Evolutionary conservation across 2,888 invertebrate species (phyloP), one percentile per base, ranked within the genome.

Genomic region (Shargacucullia verbasci): DNA sequence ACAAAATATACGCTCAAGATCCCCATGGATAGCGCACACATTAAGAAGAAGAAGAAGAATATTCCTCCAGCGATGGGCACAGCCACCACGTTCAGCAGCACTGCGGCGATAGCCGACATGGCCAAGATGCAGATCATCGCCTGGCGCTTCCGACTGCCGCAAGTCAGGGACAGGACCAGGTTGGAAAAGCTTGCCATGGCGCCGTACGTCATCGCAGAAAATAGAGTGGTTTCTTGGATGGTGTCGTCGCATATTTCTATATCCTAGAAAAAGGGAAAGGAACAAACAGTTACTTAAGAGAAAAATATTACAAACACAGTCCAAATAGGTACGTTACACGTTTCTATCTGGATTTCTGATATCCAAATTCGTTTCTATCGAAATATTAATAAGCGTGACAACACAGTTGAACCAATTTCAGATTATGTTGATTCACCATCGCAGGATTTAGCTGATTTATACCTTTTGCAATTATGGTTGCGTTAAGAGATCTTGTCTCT

Each of bases 1-100:
- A 94, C 94, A 44, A 92, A 94, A 59, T 93, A 94, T 0, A 94
- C 94, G 49, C 93, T 92, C 35, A 94, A 69, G 0, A 94, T 83
- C 0, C 94, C 94, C 91, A 94, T 94, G 0, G 89, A 84, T 0
- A 94, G 83, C 0, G 93, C 94, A 49, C 89, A 88, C 59, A 92
- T 81, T 7, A 93, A 75, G 67, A 94, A 94, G 67, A 94, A 82
- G 83, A 93, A 92, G 80, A 94, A 92, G 77, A 94, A 91, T 9
- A 92, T 82, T 11, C 90, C 92, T 0, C 93, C 92, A 49, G 93
- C 91, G 0, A 93, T 74, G 0, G 94, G 93, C 7, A 85, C 80
- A 0, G 81, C 54, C 3, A 94, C 84, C 35, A 91, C 62, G 59
- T 93, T 92, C 11, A 94, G 70, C 1, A 92, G 76, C 0, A 93